Evolutionary conservation across 2,113 vertebrate species (phyloP).

Genomic region (Isurus oxyrinchus): DNA sequence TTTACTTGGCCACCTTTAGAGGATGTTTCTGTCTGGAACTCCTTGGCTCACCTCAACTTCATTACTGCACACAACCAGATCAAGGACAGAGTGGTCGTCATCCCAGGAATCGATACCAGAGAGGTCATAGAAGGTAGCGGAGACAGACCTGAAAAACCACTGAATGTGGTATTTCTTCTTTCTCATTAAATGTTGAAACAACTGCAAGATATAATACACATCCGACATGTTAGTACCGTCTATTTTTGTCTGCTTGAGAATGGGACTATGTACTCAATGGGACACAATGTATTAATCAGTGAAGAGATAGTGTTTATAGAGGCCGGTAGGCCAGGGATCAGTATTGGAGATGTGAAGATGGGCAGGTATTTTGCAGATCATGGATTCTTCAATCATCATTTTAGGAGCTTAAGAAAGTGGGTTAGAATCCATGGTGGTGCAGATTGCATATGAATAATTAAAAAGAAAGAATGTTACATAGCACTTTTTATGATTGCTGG

Average conservation of each 20-base stretch:
- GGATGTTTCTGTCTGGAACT: constrained; percentile 30
- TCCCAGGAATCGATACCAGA: constrained; percentile 90
- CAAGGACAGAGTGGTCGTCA: constrained; percentile 79
- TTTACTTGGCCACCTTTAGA: background rate
- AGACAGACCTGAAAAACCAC: constrained; percentile 78
- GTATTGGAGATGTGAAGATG: background rate
- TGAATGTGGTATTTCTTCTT: constrained; percentile 69
- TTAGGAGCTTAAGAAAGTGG: background rate
- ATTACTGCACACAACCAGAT: constrained; percentile 82
- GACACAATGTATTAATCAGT: background rate
- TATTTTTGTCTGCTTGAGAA: too few species aligned
- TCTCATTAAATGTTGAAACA: constrained; percentile 86
- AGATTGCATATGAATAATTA: background rate
- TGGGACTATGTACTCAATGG: background rate
- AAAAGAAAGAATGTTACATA: background rate
- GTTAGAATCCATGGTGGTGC: background rate
- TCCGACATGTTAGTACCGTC: background rate
- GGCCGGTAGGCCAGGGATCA: background rate
- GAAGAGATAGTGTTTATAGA: background rate
- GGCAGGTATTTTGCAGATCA: background rate
- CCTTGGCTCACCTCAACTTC: constrained; percentile 65
- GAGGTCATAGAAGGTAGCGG: constrained; percentile 81
- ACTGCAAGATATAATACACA: constrained; percentile 51
- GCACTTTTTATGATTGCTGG: background rate
- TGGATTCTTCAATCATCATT: background rate